Conservation (phyloP, 2,888 invertebrate species). For the Hirtodrosophila histrioides region DNA sequence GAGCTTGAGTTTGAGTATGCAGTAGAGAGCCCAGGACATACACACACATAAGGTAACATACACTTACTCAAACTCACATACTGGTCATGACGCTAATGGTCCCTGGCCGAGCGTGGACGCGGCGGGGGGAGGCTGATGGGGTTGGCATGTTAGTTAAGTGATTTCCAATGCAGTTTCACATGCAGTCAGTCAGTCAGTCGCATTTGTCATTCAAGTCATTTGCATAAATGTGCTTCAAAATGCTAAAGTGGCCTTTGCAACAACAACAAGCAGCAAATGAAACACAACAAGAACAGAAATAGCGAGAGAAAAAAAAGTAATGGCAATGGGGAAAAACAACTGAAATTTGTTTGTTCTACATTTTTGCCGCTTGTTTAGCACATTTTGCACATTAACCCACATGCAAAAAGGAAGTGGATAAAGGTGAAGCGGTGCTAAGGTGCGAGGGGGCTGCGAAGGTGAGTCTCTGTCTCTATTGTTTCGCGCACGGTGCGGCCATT, state of each 20-base stretch:
- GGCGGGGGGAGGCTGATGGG: not conserved
- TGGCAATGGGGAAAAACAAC: constrained; percentile 9
- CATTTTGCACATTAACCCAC: constrained; percentile 74
- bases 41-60: too few species aligned
- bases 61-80: too few species aligned
- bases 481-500: constrained; percentile 46
- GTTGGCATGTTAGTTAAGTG: constrained; percentile 49
- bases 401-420: constrained; percentile 45
- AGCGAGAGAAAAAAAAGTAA: constrained; percentile 1
- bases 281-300: constrained; percentile 4
- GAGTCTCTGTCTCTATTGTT: constrained; percentile 49
- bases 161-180: constrained; percentile 77
- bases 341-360: constrained; percentile 60
- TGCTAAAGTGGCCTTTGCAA: constrained; percentile 44
- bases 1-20: too few species aligned
- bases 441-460: constrained; percentile 3
- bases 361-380: constrained; percentile 62
- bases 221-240: constrained; percentile 61
- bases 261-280: not conserved
- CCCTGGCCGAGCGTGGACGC: constrained; percentile 1
- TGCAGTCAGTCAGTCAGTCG: constrained; percentile 60
- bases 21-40: too few species aligned
- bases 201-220: constrained; percentile 58
- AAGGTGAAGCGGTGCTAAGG: not conserved
- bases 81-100: constrained; percentile 48